These are phyloP conservation scores for Mimumesa dahlbomi DNA, from an alignment of 2,888 invertebrate species.

Conservation along the genomic window DNA sequence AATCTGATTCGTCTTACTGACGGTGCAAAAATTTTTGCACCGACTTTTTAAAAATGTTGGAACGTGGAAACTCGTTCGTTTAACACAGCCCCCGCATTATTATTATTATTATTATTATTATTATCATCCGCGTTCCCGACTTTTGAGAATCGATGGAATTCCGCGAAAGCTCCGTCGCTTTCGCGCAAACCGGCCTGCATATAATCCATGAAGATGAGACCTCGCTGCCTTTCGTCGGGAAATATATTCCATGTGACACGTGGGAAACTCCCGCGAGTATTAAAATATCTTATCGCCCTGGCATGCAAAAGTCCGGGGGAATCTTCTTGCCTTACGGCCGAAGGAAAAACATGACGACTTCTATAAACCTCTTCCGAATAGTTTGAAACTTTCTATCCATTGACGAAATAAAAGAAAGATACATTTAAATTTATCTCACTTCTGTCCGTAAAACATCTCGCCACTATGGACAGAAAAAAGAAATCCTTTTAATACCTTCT, in stretches of 20 bases:
- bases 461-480: too few relatives aligned
- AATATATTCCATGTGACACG: slow-evolving; percentile 55
- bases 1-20: too few relatives aligned
- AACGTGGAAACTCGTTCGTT: too few relatives aligned
- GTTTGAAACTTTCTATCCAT: slow-evolving; percentile 6
- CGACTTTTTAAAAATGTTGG: too few relatives aligned
- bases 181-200: slow-evolving; percentile 28
- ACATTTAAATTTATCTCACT: too few relatives aligned
- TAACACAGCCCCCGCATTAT: too few relatives aligned
- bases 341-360: slow-evolving; percentile 22
- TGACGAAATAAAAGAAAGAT: neutral
- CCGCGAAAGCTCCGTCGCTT: slow-evolving; percentile 21
- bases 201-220: slow-evolving; percentile 52
- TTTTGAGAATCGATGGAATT: slow-evolving; percentile 31
- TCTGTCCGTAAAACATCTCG: too few relatives aligned
- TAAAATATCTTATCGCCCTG: slow-evolving; percentile 56
- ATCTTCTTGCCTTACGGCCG: slow-evolving; percentile 18
- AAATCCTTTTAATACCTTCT: too few relatives aligned
- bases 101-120: slow-evolving; percentile 1
- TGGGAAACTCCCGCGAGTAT: slow-evolving; percentile 54
- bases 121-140: slow-evolving; percentile 8
- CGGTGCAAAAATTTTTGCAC: too few relatives aligned
- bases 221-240: slow-evolving; percentile 25
- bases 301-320: slow-evolving; percentile 28
- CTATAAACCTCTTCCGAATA: slow-evolving; percentile 15